Evolutionary conservation across 1,140 invertebrate genomes (phyloP), one percentile per base, ranked within the genome.

Genomic region (Campoletis sonorensis): DNA sequence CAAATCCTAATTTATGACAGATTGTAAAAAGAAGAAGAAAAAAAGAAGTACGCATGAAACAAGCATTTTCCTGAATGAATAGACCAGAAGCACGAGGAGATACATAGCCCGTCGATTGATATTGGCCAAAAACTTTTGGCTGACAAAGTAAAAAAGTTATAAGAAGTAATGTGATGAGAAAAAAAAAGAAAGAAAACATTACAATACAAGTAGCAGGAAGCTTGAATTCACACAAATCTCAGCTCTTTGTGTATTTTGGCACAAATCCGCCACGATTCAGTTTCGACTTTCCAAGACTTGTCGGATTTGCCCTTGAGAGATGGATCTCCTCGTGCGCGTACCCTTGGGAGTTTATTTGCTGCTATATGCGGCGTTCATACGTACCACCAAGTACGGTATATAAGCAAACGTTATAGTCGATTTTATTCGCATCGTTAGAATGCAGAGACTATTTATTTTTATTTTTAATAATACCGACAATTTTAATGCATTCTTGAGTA

Each of bases 1-100:
- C 93, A 85, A 97, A 95, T 81, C 97, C 96, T 97, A 88, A 15
- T 77, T 21, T 33, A 64, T 61, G 26, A 77, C 33, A 21, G 21
- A 75, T 26, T 51, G 58, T 5, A 75, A 40, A 54, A 72, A 45
- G n/a, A n/a, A n/a, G 10, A 10, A 23, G 10, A 67, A 64, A 88
- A 80, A 79, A 76, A 80, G 3, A 61, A 68, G 67, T 64, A 77
- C 23, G 23, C 58, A 61, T 61, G 27, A 40, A 79, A 23, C 21
- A 5, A 64, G 7, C 13, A 18, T 23, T 23, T 67, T 67, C 7
- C n/a, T 27, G 1, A 79, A 79, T 58, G 54, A 78, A 78, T 40
- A 26, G 18, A 71, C 13, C 23, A 45, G 40, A 8, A 26, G 21
- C 26, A 67, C 4, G 8, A 23, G 26, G 18, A 27, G 23, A 5